Conservation (phyloP, 2,888 invertebrate genomes). For the Platerodrilus igneus region DNA sequence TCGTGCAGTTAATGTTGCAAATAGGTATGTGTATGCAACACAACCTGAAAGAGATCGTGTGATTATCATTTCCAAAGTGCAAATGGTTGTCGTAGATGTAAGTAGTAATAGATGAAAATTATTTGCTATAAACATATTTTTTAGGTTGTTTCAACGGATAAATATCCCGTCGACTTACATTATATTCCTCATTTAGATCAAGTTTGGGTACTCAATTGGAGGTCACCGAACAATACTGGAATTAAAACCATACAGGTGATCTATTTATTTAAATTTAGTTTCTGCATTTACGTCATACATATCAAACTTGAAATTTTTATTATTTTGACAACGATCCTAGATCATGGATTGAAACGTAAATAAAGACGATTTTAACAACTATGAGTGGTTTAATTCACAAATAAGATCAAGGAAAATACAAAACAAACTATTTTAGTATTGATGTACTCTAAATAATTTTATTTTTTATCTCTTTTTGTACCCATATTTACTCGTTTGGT, state of each 20-base stretch:
- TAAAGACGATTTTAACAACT: too few relatives aligned
- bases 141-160: slow-evolving; percentile 63
- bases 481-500: too few relatives aligned
- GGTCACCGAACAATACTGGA: slow-evolving; percentile 54
- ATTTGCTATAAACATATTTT: slow-evolving; percentile 3
- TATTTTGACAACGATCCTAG: too few relatives aligned
- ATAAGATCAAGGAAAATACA: too few relatives aligned
- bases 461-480: too few relatives aligned
- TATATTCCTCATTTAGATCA: slow-evolving; percentile 69
- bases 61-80: slow-evolving; percentile 65
- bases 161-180: slow-evolving; percentile 64
- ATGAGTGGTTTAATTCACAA: too few relatives aligned
- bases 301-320: not conserved
- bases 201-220: slow-evolving; percentile 71
- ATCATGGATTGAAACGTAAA: too few relatives aligned
- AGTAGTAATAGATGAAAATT: slow-evolving; percentile 22
- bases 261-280: slow-evolving; percentile 10
- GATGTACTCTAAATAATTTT: too few relatives aligned
- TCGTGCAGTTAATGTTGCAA: slow-evolving; percentile 64
- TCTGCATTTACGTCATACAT: not conserved
- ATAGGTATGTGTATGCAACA: slow-evolving; percentile 66
- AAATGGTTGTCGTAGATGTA: slow-evolving; percentile 67
- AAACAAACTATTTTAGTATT: too few relatives aligned
- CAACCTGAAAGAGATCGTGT: slow-evolving; percentile 68
- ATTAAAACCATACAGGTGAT: slow-evolving; percentile 63